phyloP scores from a whole-genome alignment of 2,113 vertebrate species.

The Gadus chalcogrammus region DNA sequence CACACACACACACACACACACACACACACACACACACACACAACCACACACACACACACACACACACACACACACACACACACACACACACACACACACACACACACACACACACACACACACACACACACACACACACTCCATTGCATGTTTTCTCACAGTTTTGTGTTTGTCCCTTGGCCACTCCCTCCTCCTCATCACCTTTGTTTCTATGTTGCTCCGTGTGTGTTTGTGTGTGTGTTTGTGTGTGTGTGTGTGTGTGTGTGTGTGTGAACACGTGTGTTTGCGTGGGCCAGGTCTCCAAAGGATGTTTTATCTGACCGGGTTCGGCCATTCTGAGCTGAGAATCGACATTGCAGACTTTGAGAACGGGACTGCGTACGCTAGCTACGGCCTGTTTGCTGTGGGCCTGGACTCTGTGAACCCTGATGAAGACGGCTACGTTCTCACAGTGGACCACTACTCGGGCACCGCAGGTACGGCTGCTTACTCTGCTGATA shows the following conservation, averaged over 20 bases:
- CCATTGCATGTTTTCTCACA: too few relatives aligned
- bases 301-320: slow-evolving; percentile 78
- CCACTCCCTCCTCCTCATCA: not conserved
- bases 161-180: slow-evolving; percentile 1
- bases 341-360: slow-evolving; percentile 85
- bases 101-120: too few relatives aligned
- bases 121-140: too few relatives aligned
- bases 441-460: slow-evolving; percentile 76
- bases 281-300: slow-evolving; percentile 67
- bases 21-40: slow-evolving; percentile 5
- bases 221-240: slow-evolving; percentile 1
- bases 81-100: too few relatives aligned
- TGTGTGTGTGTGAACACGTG: not conserved
- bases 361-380: slow-evolving; percentile 84
- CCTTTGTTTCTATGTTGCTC: not conserved
- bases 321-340: slow-evolving; percentile 78
- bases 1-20: slow-evolving; percentile 3
- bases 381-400: slow-evolving; percentile 80
- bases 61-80: too few relatives aligned
- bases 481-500: not conserved
- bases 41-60: slow-evolving; percentile 1
- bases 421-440: slow-evolving; percentile 86
- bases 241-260: slow-evolving; percentile 1
- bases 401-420: slow-evolving; percentile 84
- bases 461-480: slow-evolving; percentile 88